Conservation (phyloP, 2,113 vertebrate genomes). For the Argyrosomus japonicus region DNA sequence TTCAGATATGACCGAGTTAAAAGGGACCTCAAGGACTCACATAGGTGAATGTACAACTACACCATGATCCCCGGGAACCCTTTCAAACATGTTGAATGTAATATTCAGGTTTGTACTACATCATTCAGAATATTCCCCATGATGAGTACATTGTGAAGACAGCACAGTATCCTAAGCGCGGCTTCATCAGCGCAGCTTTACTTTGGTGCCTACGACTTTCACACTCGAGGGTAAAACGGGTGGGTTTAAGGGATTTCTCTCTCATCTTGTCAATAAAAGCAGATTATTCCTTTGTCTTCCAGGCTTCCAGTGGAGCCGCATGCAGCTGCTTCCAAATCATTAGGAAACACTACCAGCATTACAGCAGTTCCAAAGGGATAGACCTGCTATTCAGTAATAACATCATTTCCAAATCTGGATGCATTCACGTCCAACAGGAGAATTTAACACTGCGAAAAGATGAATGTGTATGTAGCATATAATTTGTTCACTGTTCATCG, state of each 20-base stretch:
- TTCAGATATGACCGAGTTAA: too few species aligned
- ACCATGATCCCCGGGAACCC: slow-evolving; percentile 37
- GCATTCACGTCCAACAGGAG: not conserved
- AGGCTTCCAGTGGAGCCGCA: slow-evolving; percentile 29
- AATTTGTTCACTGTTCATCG: not conserved
- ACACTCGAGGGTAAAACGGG: slow-evolving; percentile 35
- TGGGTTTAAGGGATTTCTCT: slow-evolving; percentile 69
- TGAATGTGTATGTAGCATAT: not conserved
- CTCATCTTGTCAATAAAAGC: slow-evolving; percentile 69
- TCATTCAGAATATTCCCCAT: slow-evolving; percentile 33
- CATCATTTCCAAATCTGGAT: slow-evolving; percentile 28
- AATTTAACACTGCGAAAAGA: not conserved
- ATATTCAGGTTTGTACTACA: slow-evolving; percentile 22
- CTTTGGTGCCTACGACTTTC: slow-evolving; percentile 36
- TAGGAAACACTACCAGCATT: slow-evolving; percentile 41
- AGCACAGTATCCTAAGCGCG: slow-evolving; percentile 12
- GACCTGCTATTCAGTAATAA: slow-evolving; percentile 38
- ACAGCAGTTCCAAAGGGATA: slow-evolving; percentile 38
- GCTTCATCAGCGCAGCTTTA: slow-evolving; percentile 31
- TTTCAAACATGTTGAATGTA: slow-evolving; percentile 18
- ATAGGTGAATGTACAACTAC: not conserved
- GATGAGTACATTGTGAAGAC: slow-evolving; percentile 21
- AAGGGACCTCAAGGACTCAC: not conserved
- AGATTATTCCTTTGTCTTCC: slow-evolving; percentile 70
- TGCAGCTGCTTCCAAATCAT: slow-evolving; percentile 54